Evolutionary conservation across 2,797 vertebrate species (phyloP).

Genomic region (Florisuga fusca): DNA sequence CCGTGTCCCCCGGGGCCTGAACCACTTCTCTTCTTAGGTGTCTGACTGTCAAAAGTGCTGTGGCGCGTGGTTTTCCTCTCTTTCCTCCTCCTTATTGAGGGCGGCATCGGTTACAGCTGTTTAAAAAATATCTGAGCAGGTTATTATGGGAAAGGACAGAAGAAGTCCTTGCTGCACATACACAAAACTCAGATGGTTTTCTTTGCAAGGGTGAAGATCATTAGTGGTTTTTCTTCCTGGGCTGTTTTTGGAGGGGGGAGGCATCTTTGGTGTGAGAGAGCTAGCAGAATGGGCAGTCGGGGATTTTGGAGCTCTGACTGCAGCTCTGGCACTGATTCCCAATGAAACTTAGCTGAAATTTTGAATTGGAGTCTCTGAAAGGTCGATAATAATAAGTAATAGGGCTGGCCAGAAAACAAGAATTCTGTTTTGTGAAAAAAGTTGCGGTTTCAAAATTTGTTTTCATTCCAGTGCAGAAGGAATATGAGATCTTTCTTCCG

Average conservation of each 20-base stretch:
- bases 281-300: neutral
- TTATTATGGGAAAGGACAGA: conserved; percentile 49
- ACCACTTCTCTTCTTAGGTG: conserved; percentile 37
- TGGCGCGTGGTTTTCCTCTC: neutral
- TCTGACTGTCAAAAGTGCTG: conserved; percentile 19
- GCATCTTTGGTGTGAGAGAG: conserved; percentile 24
- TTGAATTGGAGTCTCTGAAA: conserved; percentile 61
- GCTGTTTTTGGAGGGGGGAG: neutral
- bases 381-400: conserved; percentile 64
- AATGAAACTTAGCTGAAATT: conserved; percentile 36
- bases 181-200: conserved; percentile 34
- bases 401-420: conserved; percentile 53
- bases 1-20: neutral
- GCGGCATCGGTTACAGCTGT: neutral
- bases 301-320: conserved; percentile 34
- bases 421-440: conserved; percentile 68
- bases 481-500: conserved; percentile 38
- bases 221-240: conserved; percentile 44
- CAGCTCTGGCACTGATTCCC: conserved; percentile 25
- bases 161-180: conserved; percentile 4
- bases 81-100: conserved; percentile 32
- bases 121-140: conserved; percentile 54
- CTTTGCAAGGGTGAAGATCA: conserved; percentile 16
- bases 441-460: conserved; percentile 60
- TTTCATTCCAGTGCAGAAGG: conserved; percentile 62